phyloP scores from a whole-genome alignment of 92 coral and sea anemone genomes.

The Siderastrea radians region DNA sequence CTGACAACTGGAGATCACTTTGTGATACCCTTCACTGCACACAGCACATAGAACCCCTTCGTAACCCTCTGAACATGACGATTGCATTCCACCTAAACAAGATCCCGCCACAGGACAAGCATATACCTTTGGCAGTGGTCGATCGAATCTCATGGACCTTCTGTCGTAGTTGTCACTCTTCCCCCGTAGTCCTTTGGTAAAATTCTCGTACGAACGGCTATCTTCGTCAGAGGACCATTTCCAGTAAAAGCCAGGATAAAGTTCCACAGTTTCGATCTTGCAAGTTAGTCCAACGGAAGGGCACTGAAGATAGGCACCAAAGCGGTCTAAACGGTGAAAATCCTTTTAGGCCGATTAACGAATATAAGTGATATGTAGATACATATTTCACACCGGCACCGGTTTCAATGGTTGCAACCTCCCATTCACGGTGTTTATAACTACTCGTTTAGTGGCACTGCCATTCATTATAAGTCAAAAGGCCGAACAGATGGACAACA shows the following conservation, averaged over 20 bases:
- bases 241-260: conserved; percentile 51
- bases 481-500: too few relatives aligned
- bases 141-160: conserved; percentile 13
- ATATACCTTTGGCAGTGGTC: conserved; percentile 33
- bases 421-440: too few relatives aligned
- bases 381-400: too few relatives aligned
- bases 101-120: conserved; percentile 45
- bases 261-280: conserved; percentile 45
- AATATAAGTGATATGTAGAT: neutral
- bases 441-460: too few relatives aligned
- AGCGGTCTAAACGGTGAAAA: conserved; percentile 60
- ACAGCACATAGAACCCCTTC: too few relatives aligned
- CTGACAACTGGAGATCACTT: conserved; percentile 42
- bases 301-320: conserved; percentile 49
- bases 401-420: too few relatives aligned
- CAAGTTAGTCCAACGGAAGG: conserved; percentile 39
- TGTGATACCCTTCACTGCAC: too few relatives aligned
- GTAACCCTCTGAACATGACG: conserved; percentile 43
- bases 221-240: conserved; percentile 27
- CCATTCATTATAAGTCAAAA: too few relatives aligned
- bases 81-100: conserved; percentile 43
- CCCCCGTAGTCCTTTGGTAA: conserved; percentile 26
- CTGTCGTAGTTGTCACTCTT: conserved; percentile 14
- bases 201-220: conserved; percentile 4
- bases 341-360: conserved; percentile 27